Evolutionary conservation across 2,113 vertebrate genomes (phyloP), one percentile per base, ranked within the genome.

Genomic region (Percopsis transmontana): DNA sequence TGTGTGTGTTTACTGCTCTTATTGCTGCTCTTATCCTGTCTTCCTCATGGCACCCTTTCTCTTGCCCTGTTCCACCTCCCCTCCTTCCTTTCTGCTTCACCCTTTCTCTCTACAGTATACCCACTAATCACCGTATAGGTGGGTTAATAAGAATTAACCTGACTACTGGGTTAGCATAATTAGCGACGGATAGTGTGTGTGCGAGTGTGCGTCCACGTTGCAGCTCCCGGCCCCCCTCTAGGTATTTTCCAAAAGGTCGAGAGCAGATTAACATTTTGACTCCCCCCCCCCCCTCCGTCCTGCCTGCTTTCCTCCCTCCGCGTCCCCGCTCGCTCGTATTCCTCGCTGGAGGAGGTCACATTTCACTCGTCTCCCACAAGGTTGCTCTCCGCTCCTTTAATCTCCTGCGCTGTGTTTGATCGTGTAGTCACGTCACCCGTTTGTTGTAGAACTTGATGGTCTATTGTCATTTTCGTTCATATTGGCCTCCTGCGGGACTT

Each of bases 211-310:
- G 24, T 16, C 1, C 2, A 12, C 57, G 56, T 62, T 47, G 66
- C 66, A 61, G 66, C 67, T 68, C 51, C 56, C 56, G 18, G 61
- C 55, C 3, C 42, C 47, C 44, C 57, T 68, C 72, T 58, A 75
- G 77, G 74, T 66, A 67, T 80, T 56, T 79, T 71, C 18, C 38
- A n/a, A 83, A 83, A 83, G 79, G 80, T 80, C 53, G 44, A 74
- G 54, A 66, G 54, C 57, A 65, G 56, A 83, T 83, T 87, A 80
- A 87, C 68, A 84, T 85, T 87, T 84, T 71, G 64, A 73, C 66
- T 66, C 15, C 2, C 27, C 27, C 27, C 27, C 27, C 8, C 8
- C 27, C n/a, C 8, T 33, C 27, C 27, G 5, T 33, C 27, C 27
- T 33, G 3, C 27, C 27, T 33, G 4, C 1, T 33, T 33, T 47